Conservation (phyloP, 2,888 invertebrate species). For the Cheilosia soror region DNA sequence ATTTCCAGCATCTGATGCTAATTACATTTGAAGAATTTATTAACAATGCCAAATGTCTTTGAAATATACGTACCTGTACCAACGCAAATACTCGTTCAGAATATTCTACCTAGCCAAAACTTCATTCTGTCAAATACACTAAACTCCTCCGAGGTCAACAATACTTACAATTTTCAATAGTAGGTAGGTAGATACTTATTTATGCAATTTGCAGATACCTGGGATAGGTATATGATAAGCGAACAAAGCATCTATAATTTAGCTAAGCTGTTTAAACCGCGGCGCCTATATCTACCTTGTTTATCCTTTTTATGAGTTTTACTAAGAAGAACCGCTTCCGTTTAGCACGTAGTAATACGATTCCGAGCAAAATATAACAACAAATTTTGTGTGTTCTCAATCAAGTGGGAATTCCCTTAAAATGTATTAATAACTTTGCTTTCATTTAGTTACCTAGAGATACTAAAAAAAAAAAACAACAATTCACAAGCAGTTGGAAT, state of each 20-base stretch:
- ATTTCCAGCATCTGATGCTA: too few relatives aligned
- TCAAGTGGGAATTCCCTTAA: slow-evolving; percentile 39
- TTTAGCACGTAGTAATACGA: slow-evolving; percentile 20
- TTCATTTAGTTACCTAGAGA: not conserved
- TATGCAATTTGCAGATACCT: not conserved
- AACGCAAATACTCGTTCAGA: too few relatives aligned
- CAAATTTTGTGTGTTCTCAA: slow-evolving; percentile 30
- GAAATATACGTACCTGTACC: too few relatives aligned
- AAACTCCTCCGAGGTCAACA: too few relatives aligned
- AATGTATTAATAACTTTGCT: slow-evolving; percentile 41
- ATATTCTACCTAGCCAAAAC: too few relatives aligned
- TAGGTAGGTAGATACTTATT: too few relatives aligned
- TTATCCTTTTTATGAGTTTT: slow-evolving; percentile 6
- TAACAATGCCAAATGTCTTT: too few relatives aligned
- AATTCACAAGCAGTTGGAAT: slow-evolving; percentile 28
- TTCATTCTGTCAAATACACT: too few relatives aligned
- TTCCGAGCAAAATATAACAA: slow-evolving; percentile 2
- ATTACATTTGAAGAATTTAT: too few relatives aligned
- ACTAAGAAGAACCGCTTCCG: slow-evolving; percentile 1
- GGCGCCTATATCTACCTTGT: not conserved
- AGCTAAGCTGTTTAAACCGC: not conserved
- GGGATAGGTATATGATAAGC: too few relatives aligned
- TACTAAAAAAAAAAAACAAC: not conserved
- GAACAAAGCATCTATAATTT: not conserved
- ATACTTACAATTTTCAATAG: too few relatives aligned